Percentiles rank a stretch among this genome's conserved stretches.
Conservation (phyloP, 2,888 invertebrate genomes). For the Ormyrus thymus region DNA sequence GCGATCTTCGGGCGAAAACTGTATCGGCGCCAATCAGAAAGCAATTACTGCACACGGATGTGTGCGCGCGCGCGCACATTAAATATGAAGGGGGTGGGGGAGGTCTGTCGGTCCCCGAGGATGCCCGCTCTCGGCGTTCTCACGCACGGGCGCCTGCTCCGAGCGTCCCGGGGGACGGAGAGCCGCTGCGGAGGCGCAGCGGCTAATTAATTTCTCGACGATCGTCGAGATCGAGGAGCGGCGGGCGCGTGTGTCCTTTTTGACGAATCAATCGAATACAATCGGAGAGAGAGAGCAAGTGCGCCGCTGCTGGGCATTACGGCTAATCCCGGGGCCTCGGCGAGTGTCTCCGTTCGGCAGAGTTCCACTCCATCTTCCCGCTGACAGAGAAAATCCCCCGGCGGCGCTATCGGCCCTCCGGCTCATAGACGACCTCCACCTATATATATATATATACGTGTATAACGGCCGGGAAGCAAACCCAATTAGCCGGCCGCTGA, state of each 20-base stretch:
- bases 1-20: not conserved
- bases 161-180: not conserved
- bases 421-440: not conserved
- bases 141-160: not conserved
- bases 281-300: not conserved
- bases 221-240: too few species aligned
- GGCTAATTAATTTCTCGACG: slow-evolving; percentile 49
- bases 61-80: slow-evolving; percentile 73
- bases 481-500: slow-evolving; percentile 35
- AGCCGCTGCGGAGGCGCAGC: too few species aligned
- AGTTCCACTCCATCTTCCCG: slow-evolving; percentile 74
- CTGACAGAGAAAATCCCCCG: slow-evolving; percentile 73
- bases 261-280: too few species aligned
- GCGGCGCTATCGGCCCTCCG: not conserved
- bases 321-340: slow-evolving; percentile 61
- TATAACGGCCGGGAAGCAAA: not conserved
- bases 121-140: not conserved
- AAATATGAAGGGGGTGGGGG: slow-evolving; percentile 69
- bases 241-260: too few species aligned
- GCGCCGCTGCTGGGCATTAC: slow-evolving; percentile 55
- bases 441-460: not conserved
- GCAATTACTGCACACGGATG: slow-evolving; percentile 71
- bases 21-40: slow-evolving; percentile 71
- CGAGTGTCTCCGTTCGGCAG: slow-evolving; percentile 72
- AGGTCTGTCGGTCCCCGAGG: not conserved